phyloP scores from a whole-genome alignment of 2,113 vertebrate species.

The Indicator maculatus region DNA sequence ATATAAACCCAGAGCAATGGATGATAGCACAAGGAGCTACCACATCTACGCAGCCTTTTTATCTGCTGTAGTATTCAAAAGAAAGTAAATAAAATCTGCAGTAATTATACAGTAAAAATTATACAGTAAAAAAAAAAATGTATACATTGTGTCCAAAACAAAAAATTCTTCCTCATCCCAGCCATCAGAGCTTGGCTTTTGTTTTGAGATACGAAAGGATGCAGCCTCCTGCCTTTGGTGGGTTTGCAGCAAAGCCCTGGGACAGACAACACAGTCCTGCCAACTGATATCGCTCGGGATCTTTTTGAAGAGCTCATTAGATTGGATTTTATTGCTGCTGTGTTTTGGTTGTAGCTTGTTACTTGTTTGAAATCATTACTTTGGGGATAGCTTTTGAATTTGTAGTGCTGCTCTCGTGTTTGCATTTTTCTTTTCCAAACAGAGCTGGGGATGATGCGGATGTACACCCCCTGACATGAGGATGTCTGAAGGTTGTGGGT shows the following conservation, averaged over 20 bases:
- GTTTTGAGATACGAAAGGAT: conserved; percentile 6
- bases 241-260: not conserved
- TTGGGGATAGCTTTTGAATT: not conserved
- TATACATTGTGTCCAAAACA: conserved; percentile 39
- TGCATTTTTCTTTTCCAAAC: not conserved
- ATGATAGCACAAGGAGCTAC: not conserved
- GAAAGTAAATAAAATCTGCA: not conserved
- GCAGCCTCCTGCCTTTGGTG: conserved; percentile 6
- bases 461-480: not conserved
- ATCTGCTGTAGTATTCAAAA: not conserved
- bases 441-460: not conserved
- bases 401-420: not conserved
- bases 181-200: not conserved
- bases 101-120: conserved; percentile 36
- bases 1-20: not conserved
- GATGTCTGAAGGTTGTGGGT: not conserved
- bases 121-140: no score
- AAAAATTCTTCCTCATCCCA: conserved; percentile 4
- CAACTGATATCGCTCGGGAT: not conserved
- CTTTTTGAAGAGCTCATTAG: conserved; percentile 64
- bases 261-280: conserved; percentile 40
- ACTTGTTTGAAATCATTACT: conserved; percentile 36
- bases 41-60: not conserved
- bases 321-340: not conserved
- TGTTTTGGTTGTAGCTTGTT: conserved; percentile 4